A percentile compares a stretch with the other conserved stretches of the same genome.
phyloP scores from a whole-genome alignment of 2,113 vertebrate species.

The Pluvialis apricaria region DNA sequence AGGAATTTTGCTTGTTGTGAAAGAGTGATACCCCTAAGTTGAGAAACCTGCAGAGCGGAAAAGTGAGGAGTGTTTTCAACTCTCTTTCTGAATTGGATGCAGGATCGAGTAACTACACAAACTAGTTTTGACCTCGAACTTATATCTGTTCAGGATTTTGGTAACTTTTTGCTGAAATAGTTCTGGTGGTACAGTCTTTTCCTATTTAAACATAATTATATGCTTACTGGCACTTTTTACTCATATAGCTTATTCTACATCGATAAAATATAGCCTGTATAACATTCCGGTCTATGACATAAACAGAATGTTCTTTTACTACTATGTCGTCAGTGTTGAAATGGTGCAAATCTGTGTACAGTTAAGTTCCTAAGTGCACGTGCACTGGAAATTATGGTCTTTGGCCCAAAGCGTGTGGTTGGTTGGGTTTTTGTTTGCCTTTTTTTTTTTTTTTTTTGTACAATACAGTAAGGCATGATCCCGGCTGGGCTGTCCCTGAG shows the following conservation, averaged over 20 bases:
- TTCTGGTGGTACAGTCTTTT: background rate
- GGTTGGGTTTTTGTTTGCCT: background rate
- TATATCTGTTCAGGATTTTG: background rate
- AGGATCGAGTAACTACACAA: background rate
- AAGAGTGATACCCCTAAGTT: background rate
- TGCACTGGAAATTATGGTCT: background rate
- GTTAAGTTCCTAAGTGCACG: background rate
- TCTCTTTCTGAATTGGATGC: background rate
- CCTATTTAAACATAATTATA: background rate
- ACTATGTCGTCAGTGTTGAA: background rate
- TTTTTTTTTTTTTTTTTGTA: background rate
- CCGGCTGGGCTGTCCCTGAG: background rate
- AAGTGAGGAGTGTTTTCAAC: background rate
- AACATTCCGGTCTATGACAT: background rate
- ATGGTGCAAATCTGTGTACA: background rate
- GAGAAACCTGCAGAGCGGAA: background rate
- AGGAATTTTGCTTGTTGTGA: background rate
- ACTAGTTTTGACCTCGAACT: background rate
- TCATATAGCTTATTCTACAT: fast-evolving
- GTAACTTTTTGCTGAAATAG: background rate
- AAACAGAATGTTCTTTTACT: background rate
- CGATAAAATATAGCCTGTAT: background rate
- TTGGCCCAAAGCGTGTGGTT: background rate
- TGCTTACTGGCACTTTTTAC: background rate
- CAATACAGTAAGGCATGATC: background rate